Evolutionary conservation across 2,888 invertebrate genomes (phyloP).

Genomic region (Bombylius major): DNA sequence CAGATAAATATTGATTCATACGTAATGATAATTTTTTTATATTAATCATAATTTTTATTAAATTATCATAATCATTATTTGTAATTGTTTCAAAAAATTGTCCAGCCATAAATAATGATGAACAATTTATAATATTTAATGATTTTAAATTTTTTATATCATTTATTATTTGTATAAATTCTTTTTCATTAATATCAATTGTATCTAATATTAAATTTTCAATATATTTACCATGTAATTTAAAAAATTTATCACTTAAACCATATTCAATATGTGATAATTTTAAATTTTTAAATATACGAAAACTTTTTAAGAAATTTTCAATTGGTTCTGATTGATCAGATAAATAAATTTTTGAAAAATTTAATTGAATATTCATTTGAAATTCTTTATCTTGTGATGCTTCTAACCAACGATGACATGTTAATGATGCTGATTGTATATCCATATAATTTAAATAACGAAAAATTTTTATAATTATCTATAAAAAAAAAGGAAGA

Average conservation of each 20-base stretch:
- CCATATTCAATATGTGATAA: conserved; percentile 31
- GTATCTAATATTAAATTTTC: conserved; percentile 43
- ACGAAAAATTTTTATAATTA: conserved; percentile 50
- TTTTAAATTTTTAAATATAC: conserved; percentile 25
- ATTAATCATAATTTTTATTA: conserved; percentile 12
- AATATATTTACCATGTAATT: conserved; percentile 44
- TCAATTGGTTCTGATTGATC: conserved; percentile 27
- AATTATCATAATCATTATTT: conserved; percentile 35
- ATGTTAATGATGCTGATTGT: conserved; percentile 51
- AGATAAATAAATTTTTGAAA: conserved; percentile 27
- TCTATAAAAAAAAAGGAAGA: conserved; percentile 32
- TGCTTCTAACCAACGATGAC: conserved; percentile 53
- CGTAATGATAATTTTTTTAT: conserved; percentile 47
- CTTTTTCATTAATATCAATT: conserved; percentile 52
- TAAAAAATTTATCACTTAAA: conserved; percentile 41
- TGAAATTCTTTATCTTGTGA: conserved; percentile 45
- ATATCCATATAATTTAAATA: conserved; percentile 52
- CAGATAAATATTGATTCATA: conserved; percentile 58
- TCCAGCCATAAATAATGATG: conserved; percentile 62
- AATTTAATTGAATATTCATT: conserved; percentile 24
- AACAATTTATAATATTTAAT: conserved; percentile 50
- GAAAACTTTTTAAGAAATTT: conserved; percentile 23
- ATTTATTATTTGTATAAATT: conserved; percentile 45
- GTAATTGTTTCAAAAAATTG: conserved; percentile 47
- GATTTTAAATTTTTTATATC: conserved; percentile 44